These are phyloP conservation scores for Drosophila tripunctata DNA, from an alignment of 2,888 invertebrate genomes.

Conservation along the genomic window DNA sequence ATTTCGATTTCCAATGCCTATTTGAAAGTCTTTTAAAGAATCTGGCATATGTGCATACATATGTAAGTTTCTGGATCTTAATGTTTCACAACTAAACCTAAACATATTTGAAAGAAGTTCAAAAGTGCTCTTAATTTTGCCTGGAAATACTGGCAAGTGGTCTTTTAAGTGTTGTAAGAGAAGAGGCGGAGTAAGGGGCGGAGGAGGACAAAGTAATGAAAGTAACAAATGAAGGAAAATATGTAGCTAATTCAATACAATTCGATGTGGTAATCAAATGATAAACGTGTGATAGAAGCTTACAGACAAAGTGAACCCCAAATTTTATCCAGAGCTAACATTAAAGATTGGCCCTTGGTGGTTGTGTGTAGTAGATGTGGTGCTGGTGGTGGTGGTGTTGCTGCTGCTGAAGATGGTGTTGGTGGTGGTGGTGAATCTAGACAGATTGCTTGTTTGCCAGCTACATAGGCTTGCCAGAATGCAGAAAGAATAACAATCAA, in stretches of 20 bases:
- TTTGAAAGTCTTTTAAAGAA: no score
- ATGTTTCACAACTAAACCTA: not conserved
- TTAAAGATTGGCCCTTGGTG: slow-evolving; percentile 17
- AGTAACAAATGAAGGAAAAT: slow-evolving; percentile 24
- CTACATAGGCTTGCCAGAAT: slow-evolving; percentile 42
- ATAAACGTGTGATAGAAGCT: slow-evolving; percentile 51
- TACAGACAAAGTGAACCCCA: slow-evolving; percentile 52
- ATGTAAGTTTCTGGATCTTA: no score
- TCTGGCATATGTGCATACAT: no score
- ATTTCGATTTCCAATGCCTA: no score
- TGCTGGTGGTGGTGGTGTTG: slow-evolving; percentile 1
- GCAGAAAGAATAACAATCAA: slow-evolving; percentile 75
- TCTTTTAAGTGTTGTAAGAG: not conserved
- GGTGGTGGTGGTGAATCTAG: slow-evolving; percentile 38
- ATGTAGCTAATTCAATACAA: slow-evolving; percentile 73
- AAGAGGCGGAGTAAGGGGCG: not conserved
- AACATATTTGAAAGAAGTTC: not conserved
- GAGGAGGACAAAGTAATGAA: slow-evolving; percentile 1
- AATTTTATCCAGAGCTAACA: slow-evolving; percentile 3
- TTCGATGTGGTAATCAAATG: slow-evolving; percentile 78
- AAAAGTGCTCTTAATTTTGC: not conserved
- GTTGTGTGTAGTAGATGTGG: slow-evolving; percentile 5
- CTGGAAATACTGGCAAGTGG: not conserved
- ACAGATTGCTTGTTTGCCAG: slow-evolving; percentile 43
- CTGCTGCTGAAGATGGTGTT: not conserved